Conservation (phyloP, 2,888 invertebrate species). For the Candidula unifasciata region DNA sequence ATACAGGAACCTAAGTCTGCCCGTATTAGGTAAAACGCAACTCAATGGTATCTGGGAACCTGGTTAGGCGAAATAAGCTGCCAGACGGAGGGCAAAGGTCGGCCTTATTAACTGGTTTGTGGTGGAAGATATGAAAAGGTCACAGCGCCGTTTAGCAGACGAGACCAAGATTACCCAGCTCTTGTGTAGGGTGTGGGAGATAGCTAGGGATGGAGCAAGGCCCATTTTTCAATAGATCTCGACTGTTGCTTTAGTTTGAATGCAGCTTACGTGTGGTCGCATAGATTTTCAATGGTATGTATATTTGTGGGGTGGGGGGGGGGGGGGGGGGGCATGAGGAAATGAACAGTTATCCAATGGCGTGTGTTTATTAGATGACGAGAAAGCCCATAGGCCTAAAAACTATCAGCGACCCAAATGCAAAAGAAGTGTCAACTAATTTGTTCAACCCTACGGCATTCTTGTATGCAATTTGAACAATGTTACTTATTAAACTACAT, state of each 20-base stretch:
- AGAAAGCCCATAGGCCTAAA: no score
- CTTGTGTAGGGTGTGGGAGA: not conserved
- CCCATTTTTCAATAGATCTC: not conserved
- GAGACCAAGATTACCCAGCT: slow-evolving; percentile 53
- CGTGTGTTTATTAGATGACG: no score
- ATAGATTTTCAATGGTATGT: no score
- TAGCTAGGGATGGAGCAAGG: not conserved
- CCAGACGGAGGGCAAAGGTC: slow-evolving; percentile 24
- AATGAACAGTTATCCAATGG: no score
- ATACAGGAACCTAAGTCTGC: not conserved
- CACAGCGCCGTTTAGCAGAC: slow-evolving; percentile 51
- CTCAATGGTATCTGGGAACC: not conserved
- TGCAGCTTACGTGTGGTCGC: no score
- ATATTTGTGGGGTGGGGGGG: no score
- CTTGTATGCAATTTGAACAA: no score
- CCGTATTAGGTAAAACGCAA: not conserved
- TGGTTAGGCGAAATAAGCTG: slow-evolving; percentile 49
- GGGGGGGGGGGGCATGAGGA: no score
- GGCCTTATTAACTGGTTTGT: slow-evolving; percentile 57
- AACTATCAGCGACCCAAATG: no score
- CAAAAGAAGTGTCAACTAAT: no score
- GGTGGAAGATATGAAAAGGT: slow-evolving; percentile 55
- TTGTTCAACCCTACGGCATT: no score
- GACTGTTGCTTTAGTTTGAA: not conserved
- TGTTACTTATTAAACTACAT: no score